Evolutionary conservation across 1,140 invertebrate species (phyloP), one percentile per base, ranked within the genome.

Genomic region (Sminthurinus signatus): DNA sequence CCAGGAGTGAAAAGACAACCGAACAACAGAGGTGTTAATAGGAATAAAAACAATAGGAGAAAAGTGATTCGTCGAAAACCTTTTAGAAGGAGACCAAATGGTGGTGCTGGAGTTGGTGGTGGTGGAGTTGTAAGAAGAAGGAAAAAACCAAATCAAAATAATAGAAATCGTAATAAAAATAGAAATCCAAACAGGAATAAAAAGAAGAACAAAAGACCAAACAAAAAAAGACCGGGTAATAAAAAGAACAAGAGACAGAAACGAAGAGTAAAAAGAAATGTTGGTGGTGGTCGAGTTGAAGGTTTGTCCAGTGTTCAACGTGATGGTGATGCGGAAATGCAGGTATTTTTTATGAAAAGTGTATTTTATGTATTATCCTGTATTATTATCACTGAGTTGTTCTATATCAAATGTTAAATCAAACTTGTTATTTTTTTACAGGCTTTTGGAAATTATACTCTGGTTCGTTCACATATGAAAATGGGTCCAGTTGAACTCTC

Each of bases 321-420:
- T 19, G 71, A 73, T 65, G 71, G 71, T 0, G 71, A 72, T 57
- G 69, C 69, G 0, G 68, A 70, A 31, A 70, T 70, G 68, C 68
- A 65, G 48, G 21, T 63, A 1, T 71, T 71, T 65, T n/a, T n/a
- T n/a, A n/a, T n/a, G n/a, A 69, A 50, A 32, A 27, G 10, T 21
- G 12, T 4, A 48, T 50, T 54, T 28, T 19, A 48, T 48, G 17
- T 48, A 8, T n/a, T n/a, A n/a, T n/a, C n/a, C n/a, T n/a, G n/a
- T n/a, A n/a, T n/a, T n/a, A n/a, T n/a, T n/a, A n/a, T n/a, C n/a
- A n/a, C n/a, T n/a, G n/a, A n/a, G n/a, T n/a, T n/a, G n/a, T n/a
- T n/a, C n/a, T n/a, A n/a, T n/a, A n/a, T n/a, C n/a, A n/a, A n/a
- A n/a, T n/a, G n/a, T n/a, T n/a, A n/a, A n/a, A n/a, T n/a, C n/a